Evolutionary conservation across 2,113 vertebrate species (phyloP).

Genomic region (Athene cunicularia): DNA sequence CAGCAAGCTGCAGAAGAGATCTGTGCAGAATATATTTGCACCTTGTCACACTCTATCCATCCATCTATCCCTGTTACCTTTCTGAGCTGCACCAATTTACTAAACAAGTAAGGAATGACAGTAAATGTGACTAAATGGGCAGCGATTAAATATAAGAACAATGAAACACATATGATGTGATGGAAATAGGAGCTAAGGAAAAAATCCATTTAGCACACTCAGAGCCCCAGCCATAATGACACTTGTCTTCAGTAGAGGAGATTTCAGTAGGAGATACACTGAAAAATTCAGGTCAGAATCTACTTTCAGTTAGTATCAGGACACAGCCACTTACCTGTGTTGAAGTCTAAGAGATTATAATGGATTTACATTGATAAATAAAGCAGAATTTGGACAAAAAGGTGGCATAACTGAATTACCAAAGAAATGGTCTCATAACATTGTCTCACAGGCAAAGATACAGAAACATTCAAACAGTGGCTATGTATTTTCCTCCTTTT

Average conservation of each 20-base stretch:
- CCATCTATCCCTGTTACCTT: background rate
- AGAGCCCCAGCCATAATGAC: background rate
- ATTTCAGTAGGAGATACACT: background rate
- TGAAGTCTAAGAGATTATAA: background rate
- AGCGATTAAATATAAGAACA: slow-evolving; percentile 23
- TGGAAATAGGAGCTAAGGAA: background rate
- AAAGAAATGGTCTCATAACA: background rate
- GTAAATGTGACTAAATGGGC: background rate
- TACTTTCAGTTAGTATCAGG: slow-evolving; percentile 6
- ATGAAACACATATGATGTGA: slow-evolving; percentile 27
- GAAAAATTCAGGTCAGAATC: slow-evolving; percentile 20
- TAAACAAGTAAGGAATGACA: slow-evolving; percentile 36
- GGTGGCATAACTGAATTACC: background rate
- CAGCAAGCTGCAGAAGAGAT: background rate
- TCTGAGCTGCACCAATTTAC: background rate
- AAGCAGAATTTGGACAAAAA: background rate
- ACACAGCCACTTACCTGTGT: background rate
- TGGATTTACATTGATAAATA: background rate
- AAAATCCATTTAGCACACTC: background rate
- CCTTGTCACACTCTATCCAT: background rate
- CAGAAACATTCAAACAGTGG: background rate
- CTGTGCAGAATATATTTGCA: background rate
- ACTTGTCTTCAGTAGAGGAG: rapidly evolving
- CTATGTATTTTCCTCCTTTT: background rate
- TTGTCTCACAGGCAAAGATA: background rate